Percentiles rank a stretch among this genome's conserved stretches.
These are phyloP conservation scores for Drosophila fuyamai DNA, from an alignment of 1,140 invertebrate genomes.

Conservation along the genomic window DNA sequence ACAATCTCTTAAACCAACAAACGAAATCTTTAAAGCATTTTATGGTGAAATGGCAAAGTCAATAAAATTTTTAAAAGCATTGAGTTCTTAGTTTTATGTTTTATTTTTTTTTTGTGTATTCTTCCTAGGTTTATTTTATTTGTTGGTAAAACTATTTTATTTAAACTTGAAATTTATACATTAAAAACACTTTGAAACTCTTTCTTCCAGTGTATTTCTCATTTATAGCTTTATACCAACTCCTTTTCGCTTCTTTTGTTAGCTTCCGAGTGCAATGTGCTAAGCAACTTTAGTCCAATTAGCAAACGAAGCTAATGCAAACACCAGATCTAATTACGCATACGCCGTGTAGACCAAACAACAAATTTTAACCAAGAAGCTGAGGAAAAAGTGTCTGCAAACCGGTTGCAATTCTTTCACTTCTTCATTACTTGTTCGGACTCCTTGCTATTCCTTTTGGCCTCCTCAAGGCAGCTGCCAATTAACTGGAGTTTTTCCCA, in stretches of 20 bases:
- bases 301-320: conserved; percentile 47
- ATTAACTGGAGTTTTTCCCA: conserved; percentile 25
- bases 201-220: not conserved
- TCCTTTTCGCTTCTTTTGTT: conserved; percentile 13
- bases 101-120: not conserved
- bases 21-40: not conserved
- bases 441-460: conserved; percentile 17
- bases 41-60: not conserved
- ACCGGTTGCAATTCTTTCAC: conserved; percentile 41
- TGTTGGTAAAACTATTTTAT: too few species aligned
- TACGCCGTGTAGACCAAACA: conserved; percentile 52
- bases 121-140: too few species aligned
- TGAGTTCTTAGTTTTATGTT: not conserved
- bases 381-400: conserved; percentile 27
- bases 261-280: conserved; percentile 35
- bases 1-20: not conserved
- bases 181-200: too few species aligned
- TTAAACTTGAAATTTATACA: too few species aligned
- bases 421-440: conserved; percentile 8
- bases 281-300: conserved; percentile 61
- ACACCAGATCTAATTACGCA: conserved; percentile 72
- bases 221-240: conserved; percentile 2
- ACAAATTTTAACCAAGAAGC: conserved; percentile 17
- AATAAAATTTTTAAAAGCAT: not conserved
- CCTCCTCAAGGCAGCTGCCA: conserved; percentile 33